Evolutionary conservation across 2,113 vertebrate genomes (phyloP).

Genomic region (Illadopsis cleaveri): DNA sequence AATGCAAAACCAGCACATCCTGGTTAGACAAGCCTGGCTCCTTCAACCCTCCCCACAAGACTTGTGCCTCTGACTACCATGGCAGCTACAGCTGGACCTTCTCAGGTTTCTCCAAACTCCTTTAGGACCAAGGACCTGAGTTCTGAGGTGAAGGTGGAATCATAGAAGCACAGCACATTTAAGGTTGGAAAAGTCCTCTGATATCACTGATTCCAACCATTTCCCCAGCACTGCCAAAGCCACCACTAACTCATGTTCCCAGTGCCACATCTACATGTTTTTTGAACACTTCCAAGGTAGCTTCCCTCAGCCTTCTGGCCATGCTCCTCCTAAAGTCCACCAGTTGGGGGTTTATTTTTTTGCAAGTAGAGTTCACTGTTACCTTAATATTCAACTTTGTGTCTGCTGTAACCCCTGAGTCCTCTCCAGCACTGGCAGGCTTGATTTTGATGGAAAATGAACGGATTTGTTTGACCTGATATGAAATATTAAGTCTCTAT

Average conservation of each 20-base stretch:
- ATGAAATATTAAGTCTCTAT: background rate
- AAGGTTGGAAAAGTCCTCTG: background rate
- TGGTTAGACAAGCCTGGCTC: background rate
- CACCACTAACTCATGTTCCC: background rate
- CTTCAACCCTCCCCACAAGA: background rate
- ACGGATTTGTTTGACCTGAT: background rate
- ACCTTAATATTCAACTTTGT: background rate
- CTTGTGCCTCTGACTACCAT: background rate
- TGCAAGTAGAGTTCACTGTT: background rate
- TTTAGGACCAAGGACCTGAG: background rate
- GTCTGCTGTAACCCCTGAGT: background rate
- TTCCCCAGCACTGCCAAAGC: background rate
- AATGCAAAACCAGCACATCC: background rate
- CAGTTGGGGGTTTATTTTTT: background rate
- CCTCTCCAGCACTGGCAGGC: background rate
- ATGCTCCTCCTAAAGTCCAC: background rate
- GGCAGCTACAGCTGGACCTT: background rate
- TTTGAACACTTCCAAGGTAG: background rate
- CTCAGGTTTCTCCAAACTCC: background rate
- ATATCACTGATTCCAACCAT: background rate
- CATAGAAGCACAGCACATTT: background rate
- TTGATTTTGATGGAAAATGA: background rate
- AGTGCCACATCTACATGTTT: background rate
- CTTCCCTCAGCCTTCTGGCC: background rate
- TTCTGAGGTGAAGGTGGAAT: background rate